Base-by-base conservation (phyloP, 1,140 invertebrate genomes). In the Cydia pomonella region DNA sequence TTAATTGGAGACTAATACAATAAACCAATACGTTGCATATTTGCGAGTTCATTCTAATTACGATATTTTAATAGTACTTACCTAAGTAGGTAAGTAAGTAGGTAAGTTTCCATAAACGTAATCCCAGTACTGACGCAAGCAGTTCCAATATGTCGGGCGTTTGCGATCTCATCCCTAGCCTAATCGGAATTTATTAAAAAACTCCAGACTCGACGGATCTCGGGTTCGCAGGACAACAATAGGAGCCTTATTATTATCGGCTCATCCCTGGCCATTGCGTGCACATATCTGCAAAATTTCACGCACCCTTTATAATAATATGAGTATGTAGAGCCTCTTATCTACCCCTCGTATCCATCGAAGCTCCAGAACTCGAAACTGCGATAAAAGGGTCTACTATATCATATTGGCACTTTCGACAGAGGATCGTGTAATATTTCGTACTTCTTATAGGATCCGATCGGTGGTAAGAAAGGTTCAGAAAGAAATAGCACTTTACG, bases 371-470 rank as follows among this genome's bases (percentile, higher is more conserved):
- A 76, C 77, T 64, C 75, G 77, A 82, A 85, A 78, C 75, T 74
- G 16, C 82, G 89, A 88, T 91, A 91, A 88, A 87, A 87, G 85
- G 84, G 75, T 81, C 83, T 78, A 85, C 82, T 91, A 87, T 87
- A 92, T 92, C 90, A 90, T 90, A 92, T 89, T 89, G 88, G 82
- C 90, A 86, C 87, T 87, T 85, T 83, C 79, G 82, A 82, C 80
- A 77, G 80, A 84, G 82, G 79, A 84, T 83, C 82, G 76, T 75
- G 83, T 82, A 84, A 89, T 89, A 87, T 88, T 88, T 88, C 82
- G 78, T 83, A 87, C 84, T 84, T 84, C 82, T 83, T 83, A 79
- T 83, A 80, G 86, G 85, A 89, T 88, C 27, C 29, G 64, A 41
- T 69, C 64, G 64, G 64, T 69, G 29, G 27, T 69, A 38, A 69